Conservation (phyloP, 37 sponge, comb jelly and placozoan species). For the Ianthella basta region DNA sequence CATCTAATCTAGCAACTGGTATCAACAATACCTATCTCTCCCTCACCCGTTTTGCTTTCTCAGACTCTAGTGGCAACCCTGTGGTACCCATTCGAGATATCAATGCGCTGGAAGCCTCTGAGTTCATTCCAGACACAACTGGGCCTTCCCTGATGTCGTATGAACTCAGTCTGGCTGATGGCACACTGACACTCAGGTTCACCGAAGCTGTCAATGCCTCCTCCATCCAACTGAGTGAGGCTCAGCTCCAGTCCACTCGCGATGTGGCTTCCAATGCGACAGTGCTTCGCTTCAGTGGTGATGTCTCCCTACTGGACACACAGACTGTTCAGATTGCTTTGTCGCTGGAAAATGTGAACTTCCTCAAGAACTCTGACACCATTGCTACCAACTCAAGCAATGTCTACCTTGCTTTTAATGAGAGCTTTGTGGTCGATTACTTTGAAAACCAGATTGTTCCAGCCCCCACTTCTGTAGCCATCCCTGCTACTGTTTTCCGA, state of each 20-base stretch:
- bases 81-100: conserved; percentile 45
- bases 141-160: conserved; percentile 35
- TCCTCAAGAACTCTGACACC: conserved; percentile 50
- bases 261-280: conserved; percentile 59
- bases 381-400: conserved; percentile 47
- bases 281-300: conserved; percentile 45
- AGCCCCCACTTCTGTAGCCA: conserved; percentile 38
- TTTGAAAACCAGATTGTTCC: conserved; percentile 31
- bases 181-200: conserved; percentile 71
- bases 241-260: conserved; percentile 52
- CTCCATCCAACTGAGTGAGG: conserved; percentile 59
- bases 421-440: conserved; percentile 67
- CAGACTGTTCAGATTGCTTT: conserved; percentile 56
- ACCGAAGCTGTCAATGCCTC: conserved; percentile 67
- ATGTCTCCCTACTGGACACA: conserved; percentile 50
- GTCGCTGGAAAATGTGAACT: conserved; percentile 53
- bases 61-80: conserved; percentile 77
- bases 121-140: conserved; percentile 43
- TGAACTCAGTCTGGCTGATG: conserved; percentile 51
- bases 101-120: conserved; percentile 51
- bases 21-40: conserved; percentile 62
- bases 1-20: conserved; percentile 48
- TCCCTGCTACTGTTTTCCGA: conserved; percentile 25
- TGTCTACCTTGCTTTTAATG: conserved; percentile 62
- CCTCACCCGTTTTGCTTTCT: conserved; percentile 35